Base-by-base conservation (phyloP, 2,797 vertebrate species). In the Melopsittacus undulatus region DNA sequence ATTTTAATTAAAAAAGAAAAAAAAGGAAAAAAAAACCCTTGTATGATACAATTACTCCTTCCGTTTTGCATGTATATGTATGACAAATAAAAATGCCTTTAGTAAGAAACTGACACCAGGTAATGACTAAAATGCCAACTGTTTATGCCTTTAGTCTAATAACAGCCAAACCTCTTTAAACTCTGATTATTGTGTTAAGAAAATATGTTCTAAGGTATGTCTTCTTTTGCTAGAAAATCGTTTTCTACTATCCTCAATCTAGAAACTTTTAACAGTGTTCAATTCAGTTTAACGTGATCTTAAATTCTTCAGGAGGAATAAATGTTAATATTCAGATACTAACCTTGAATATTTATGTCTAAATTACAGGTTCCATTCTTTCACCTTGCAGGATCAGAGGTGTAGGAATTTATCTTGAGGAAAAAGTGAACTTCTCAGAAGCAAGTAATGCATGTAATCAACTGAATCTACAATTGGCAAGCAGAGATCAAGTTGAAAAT, bases 361-460 rank as follows among this genome's bases (percentile, higher is more conserved):
- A 72, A 78, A 94, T 97, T 96, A 49, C 97, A 98, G 98, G 97
- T 68, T 90, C 98, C 85, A 40, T 48, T 43, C 38, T 81, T 54
- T 21, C 77, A 24, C 4, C 40, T 20, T 98, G 98, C 95, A 97
- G 98, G 85, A 96, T 97, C 68, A 72, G 75, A 83, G 98, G 98
- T 6, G 79, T 98, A 83, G 93, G 97, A 73, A 90, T 97, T 73
- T 86, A 77, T 77, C 84, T 91, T 83, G 95, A 93, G 11, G 38
- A 30, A n/a, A 72, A 48, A n/a, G 79, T 94, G 4, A 97, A 97
- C 91, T 98, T 97, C 87, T 89, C 94, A 49, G 97, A 97, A 93
- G 98, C 98, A 82, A 83, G 62, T n/a, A 74, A 74, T 22, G 95
- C 94, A 56, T 98, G 98, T 59, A 66, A 68, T 27, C 63, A 83